A percentile compares a stretch with the other conserved stretches of the same genome.
Conservation (phyloP, 2,113 vertebrate species). For the Dicerorhinus sumatrensis region DNA sequence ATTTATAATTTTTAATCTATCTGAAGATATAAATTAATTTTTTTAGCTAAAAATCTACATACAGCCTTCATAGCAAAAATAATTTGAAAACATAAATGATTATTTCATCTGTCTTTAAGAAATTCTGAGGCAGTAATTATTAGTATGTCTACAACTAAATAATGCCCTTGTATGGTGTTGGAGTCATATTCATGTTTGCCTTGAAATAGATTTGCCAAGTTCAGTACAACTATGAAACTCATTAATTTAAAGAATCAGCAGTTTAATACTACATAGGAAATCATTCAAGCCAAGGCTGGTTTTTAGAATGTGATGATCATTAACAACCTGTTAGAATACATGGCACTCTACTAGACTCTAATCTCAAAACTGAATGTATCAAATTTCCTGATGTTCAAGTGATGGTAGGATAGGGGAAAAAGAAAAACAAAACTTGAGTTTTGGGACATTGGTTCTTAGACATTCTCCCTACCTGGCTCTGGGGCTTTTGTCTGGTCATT, state of each 20-base stretch:
- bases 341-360: background rate
- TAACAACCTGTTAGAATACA: slow-evolving; percentile 27
- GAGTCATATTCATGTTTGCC: slow-evolving; percentile 45
- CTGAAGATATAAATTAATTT: slow-evolving; percentile 33
- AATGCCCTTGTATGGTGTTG: background rate
- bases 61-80: slow-evolving; percentile 16
- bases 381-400: background rate
- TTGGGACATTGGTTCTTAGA: background rate
- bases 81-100: slow-evolving; percentile 47
- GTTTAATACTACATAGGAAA: background rate
- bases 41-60: slow-evolving; percentile 43
- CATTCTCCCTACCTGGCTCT: background rate
- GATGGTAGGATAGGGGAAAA: background rate
- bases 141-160: background rate
- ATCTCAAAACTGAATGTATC: background rate
- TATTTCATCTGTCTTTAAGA: slow-evolving; percentile 43
- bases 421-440: background rate
- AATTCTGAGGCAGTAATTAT: slow-evolving; percentile 39
- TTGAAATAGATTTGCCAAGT: slow-evolving; percentile 45
- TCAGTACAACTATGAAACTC: background rate
- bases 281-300: slow-evolving; percentile 10
- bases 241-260: slow-evolving; percentile 34
- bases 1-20: slow-evolving; percentile 19
- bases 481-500: background rate
- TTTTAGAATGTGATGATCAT: slow-evolving; percentile 6